Conservation (phyloP, 2,888 invertebrate species). For the Drosophila longiperda region DNA sequence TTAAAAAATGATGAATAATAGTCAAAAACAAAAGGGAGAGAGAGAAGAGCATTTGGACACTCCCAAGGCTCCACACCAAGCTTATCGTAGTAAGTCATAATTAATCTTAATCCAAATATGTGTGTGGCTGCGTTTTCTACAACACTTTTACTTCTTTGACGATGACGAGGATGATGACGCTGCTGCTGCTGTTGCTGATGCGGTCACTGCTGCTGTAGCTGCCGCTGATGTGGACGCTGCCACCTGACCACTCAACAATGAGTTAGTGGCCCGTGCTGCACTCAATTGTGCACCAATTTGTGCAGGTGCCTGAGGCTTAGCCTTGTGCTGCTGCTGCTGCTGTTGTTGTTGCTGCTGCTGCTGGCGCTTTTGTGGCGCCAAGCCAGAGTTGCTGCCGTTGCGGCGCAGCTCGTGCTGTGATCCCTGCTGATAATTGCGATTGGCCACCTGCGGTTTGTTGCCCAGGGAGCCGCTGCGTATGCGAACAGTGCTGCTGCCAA, state of each 20-base stretch:
- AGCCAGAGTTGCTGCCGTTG: slow-evolving; percentile 80
- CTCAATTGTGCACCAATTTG: slow-evolving; percentile 66
- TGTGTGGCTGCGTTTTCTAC: slow-evolving; percentile 34
- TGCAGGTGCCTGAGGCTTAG: slow-evolving; percentile 61
- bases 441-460: slow-evolving; percentile 83
- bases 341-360: slow-evolving; percentile 48
- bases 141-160: slow-evolving; percentile 67
- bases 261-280: slow-evolving; percentile 55
- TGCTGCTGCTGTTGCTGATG: slow-evolving; percentile 20
- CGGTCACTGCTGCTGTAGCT: slow-evolving; percentile 28
- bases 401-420: slow-evolving; percentile 81
- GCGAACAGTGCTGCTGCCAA: slow-evolving; percentile 83
- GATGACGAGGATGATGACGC: slow-evolving; percentile 57
- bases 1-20: slow-evolving; percentile 43
- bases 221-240: slow-evolving; percentile 23
- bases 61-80: slow-evolving; percentile 27
- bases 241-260: slow-evolving; percentile 24
- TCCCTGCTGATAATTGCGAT: slow-evolving; percentile 83
- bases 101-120: slow-evolving; percentile 58
- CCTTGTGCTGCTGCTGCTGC: slow-evolving; percentile 60
- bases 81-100: slow-evolving; percentile 59
- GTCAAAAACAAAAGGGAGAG: slow-evolving; percentile 69
- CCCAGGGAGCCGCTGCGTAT: slow-evolving; percentile 84
- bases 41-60: slow-evolving; percentile 47
- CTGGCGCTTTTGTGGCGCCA: slow-evolving; percentile 71